Percentiles rank a stretch among this genome's conserved stretches.
Conservation (phyloP, 2,888 invertebrate genomes). For the Margaritifera margaritifera region DNA sequence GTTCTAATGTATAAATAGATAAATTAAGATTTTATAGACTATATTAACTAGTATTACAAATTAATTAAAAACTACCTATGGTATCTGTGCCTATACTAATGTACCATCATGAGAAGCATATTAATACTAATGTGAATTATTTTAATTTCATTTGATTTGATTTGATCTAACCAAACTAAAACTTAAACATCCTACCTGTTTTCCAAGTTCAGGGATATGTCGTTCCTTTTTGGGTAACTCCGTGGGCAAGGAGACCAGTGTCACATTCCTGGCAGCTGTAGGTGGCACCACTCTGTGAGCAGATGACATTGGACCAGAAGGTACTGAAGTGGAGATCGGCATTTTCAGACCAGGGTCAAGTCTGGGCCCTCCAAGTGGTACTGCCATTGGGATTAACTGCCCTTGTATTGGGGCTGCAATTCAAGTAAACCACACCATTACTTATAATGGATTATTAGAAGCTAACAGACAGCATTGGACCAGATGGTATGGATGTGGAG, state of each 20-base stretch:
- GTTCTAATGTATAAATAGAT: too few species aligned
- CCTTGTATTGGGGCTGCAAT: slow-evolving; percentile 54
- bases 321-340: slow-evolving; percentile 22
- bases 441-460: neutral
- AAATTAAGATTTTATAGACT: too few species aligned
- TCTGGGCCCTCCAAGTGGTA: slow-evolving; percentile 64
- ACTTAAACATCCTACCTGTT: slow-evolving; percentile 47
- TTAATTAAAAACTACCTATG: too few species aligned
- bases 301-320: slow-evolving; percentile 34
- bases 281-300: slow-evolving; percentile 39
- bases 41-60: too few species aligned
- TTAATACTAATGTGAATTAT: too few species aligned
- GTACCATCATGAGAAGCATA: too few species aligned
- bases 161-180: too few species aligned
- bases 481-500: neutral
- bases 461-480: neutral
- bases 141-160: too few species aligned
- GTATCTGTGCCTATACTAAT: too few species aligned
- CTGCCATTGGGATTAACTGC: slow-evolving; percentile 67
- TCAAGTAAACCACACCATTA: neutral
- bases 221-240: slow-evolving; percentile 32
- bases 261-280: slow-evolving; percentile 58
- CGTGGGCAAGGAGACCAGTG: slow-evolving; percentile 53
- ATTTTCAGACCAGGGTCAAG: slow-evolving; percentile 58
- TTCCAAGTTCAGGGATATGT: slow-evolving; percentile 48